Conservation (phyloP, 2,113 vertebrate species). For the Anhinga rufa region DNA sequence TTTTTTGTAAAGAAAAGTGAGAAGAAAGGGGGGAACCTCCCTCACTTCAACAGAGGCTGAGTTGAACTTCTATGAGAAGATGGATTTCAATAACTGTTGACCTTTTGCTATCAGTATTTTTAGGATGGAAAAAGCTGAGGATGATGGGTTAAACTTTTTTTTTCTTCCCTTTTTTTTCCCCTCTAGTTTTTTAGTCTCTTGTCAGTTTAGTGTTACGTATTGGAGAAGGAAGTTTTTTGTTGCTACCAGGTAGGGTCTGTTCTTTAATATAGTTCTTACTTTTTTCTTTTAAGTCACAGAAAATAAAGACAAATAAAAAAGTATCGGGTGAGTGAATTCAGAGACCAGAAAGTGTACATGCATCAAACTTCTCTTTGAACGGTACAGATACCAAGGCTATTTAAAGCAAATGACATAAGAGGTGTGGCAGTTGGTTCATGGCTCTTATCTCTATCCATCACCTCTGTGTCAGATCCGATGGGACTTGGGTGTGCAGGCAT, state of each 20-base stretch:
- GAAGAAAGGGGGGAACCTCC: not conserved
- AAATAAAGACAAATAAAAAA: not conserved
- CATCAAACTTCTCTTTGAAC: not conserved
- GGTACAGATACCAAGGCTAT: not conserved
- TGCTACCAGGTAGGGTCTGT: not conserved
- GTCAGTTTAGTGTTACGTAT: not conserved
- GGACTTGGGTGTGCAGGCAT: not conserved
- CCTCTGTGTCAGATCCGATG: constrained; percentile 22
- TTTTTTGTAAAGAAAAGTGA: not conserved
- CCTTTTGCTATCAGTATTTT: not conserved
- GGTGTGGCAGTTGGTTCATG: not conserved
- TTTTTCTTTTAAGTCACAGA: not conserved
- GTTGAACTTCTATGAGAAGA: not conserved
- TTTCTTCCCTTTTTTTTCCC: not conserved
- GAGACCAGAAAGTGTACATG: not conserved
- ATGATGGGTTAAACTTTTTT: not conserved
- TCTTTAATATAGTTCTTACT: not conserved
- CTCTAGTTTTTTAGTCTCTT: not conserved
- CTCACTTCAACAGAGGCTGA: not conserved
- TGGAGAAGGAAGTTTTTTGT: not conserved
- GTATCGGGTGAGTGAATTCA: not conserved
- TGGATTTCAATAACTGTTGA: not conserved
- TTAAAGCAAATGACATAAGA: not conserved
- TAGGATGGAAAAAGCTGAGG: not conserved
- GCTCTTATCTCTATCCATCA: not conserved